A percentile compares a stretch with the other conserved stretches of the same genome.
Conservation (phyloP, 1,140 invertebrate genomes). For the Phenacoccus solenopsis region DNA sequence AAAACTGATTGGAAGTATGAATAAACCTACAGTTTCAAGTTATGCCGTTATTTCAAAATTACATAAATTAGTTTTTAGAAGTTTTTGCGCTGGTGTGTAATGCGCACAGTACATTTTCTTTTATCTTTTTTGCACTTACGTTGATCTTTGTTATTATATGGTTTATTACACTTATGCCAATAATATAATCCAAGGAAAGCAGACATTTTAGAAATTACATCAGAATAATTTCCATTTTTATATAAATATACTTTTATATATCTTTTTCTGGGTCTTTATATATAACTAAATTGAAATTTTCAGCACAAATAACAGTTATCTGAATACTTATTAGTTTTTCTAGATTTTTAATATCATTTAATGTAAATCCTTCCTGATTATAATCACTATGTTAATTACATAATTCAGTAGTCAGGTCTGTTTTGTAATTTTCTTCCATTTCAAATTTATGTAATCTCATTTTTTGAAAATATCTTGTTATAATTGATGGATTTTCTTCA, state of each 20-base stretch:
- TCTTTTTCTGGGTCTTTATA: background rate
- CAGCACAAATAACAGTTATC: slow-evolving; percentile 14
- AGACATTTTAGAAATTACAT: background rate
- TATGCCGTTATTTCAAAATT: no score
- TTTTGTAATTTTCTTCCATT: slow-evolving; percentile 17
- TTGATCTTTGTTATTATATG: slow-evolving; percentile 8
- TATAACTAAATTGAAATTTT: slow-evolving; percentile 18
- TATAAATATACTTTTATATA: slow-evolving; percentile 16
- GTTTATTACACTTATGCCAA: slow-evolving; percentile 16
- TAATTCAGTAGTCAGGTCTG: slow-evolving; percentile 13
- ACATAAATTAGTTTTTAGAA: no score
- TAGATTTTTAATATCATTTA: slow-evolving; percentile 14
- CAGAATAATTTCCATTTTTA: slow-evolving; percentile 18
- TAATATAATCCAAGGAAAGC: slow-evolving; percentile 4
- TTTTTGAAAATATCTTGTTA: background rate
- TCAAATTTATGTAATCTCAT: slow-evolving; percentile 5
- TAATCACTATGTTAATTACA: background rate
- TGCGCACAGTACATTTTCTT: background rate
- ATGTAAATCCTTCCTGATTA: slow-evolving; percentile 17
- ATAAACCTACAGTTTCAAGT: no score
- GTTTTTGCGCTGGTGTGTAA: no score
- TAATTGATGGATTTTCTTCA: slow-evolving; percentile 6
- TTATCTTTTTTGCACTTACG: background rate
- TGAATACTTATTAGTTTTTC: slow-evolving; percentile 15
- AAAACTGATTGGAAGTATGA: no score